phyloP scores from a whole-genome alignment of 2,888 invertebrate species.

The Tryphoninae sp. region DNA sequence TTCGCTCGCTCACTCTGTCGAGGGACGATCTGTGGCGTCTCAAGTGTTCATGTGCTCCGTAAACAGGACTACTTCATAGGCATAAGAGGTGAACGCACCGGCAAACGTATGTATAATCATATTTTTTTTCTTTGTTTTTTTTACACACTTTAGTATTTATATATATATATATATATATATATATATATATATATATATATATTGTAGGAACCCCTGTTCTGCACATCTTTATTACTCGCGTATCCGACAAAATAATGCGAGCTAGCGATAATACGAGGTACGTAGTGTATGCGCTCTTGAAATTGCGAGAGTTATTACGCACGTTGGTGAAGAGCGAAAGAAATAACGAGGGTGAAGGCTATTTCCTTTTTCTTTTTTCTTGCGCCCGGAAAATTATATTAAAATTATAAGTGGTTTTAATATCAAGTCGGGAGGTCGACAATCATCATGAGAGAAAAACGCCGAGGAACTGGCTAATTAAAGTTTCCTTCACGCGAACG shows the following conservation, averaged over 20 bases:
- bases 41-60: constrained; percentile 70
- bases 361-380: constrained; percentile 27
- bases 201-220: constrained; percentile 7
- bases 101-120: constrained; percentile 64
- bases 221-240: background rate
- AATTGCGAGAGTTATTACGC: constrained; percentile 53
- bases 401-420: background rate
- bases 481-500: too few relatives aligned
- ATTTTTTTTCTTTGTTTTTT: background rate
- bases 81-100: constrained; percentile 68
- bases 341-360: constrained; percentile 48
- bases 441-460: background rate
- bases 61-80: constrained; percentile 68
- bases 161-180: background rate
- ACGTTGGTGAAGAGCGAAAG: constrained; percentile 34
- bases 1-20: background rate
- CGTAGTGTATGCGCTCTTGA: constrained; percentile 17
- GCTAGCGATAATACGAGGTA: background rate
- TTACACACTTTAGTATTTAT: constrained; percentile 13
- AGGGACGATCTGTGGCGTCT: constrained; percentile 56
- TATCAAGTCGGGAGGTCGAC: background rate
- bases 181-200: constrained; percentile 1
- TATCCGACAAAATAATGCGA: constrained; percentile 1
- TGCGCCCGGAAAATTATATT: constrained; percentile 1
- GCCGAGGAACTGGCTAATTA: too few relatives aligned